phyloP scores from a whole-genome alignment of 2,888 invertebrate species.

The Liodrosophila aerea region DNA sequence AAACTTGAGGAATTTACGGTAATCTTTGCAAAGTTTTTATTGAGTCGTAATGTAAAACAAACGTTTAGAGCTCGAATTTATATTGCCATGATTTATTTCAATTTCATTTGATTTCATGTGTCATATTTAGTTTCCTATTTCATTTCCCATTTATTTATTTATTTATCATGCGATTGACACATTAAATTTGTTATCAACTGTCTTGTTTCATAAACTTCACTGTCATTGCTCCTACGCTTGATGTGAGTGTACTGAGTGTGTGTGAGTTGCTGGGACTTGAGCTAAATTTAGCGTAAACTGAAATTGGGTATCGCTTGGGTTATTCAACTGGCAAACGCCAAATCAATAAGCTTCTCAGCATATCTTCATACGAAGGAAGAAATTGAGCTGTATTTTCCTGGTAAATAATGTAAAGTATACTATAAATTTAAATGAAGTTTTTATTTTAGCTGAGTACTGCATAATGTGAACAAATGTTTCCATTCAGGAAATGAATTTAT shows the following conservation, averaged over 20 bases:
- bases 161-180: not conserved
- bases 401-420: too few relatives aligned
- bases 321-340: not conserved
- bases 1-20: slow-evolving; percentile 5
- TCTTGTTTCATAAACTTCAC: slow-evolving; percentile 3
- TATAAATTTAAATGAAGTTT: too few relatives aligned
- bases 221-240: slow-evolving; percentile 3
- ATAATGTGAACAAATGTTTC: too few relatives aligned
- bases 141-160: not conserved
- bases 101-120: too few relatives aligned
- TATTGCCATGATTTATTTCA: too few relatives aligned
- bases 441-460: too few relatives aligned
- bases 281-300: slow-evolving; percentile 6
- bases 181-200: not conserved
- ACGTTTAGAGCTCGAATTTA: too few relatives aligned
- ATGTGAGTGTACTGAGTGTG: not conserved
- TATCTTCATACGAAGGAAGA: too few relatives aligned
- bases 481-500: too few relatives aligned
- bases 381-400: too few relatives aligned
- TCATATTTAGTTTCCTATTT: too few relatives aligned
- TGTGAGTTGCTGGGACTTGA: too few relatives aligned
- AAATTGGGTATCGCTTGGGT: slow-evolving; percentile 3
- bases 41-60: not conserved
- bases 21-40: not conserved
- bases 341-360: not conserved